Conservation (phyloP, 2,797 vertebrate species). For the Esox lucius region DNA sequence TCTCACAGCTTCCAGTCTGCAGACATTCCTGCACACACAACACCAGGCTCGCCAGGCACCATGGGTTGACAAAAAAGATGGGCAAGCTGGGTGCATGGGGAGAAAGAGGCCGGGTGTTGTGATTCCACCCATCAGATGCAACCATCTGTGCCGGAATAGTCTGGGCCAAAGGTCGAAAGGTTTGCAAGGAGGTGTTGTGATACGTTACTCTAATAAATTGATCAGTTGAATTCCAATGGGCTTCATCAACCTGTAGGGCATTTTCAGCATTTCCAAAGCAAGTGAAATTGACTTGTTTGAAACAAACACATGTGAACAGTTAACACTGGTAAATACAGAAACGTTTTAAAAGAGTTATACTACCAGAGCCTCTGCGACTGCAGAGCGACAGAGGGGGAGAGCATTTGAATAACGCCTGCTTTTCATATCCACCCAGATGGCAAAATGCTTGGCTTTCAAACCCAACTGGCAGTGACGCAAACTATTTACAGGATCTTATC, state of each 20-base stretch:
- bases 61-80: constrained; percentile 54
- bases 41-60: constrained; percentile 46
- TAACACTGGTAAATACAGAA: no score
- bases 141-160: constrained; percentile 4
- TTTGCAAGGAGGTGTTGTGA: background rate
- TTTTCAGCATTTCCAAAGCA: no score
- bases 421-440: constrained; percentile 37
- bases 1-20: constrained; percentile 56
- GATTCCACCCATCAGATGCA: constrained; percentile 22
- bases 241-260: background rate
- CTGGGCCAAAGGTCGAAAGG: background rate
- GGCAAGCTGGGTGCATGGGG: constrained; percentile 24
- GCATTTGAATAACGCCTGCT: no score
- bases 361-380: background rate
- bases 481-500: constrained; percentile 23
- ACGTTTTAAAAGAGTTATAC: no score
- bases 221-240: background rate
- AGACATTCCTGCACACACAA: constrained; percentile 55
- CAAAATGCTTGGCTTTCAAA: constrained; percentile 31
- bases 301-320: no score
- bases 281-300: no score
- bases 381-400: background rate
- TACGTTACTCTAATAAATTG: background rate
- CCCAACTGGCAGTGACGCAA: constrained; percentile 1
- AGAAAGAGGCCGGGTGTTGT: constrained; percentile 35